These are phyloP conservation scores for Alviniconcha marisindica DNA, from an alignment of 1,140 invertebrate species.

Conservation along the genomic window DNA sequence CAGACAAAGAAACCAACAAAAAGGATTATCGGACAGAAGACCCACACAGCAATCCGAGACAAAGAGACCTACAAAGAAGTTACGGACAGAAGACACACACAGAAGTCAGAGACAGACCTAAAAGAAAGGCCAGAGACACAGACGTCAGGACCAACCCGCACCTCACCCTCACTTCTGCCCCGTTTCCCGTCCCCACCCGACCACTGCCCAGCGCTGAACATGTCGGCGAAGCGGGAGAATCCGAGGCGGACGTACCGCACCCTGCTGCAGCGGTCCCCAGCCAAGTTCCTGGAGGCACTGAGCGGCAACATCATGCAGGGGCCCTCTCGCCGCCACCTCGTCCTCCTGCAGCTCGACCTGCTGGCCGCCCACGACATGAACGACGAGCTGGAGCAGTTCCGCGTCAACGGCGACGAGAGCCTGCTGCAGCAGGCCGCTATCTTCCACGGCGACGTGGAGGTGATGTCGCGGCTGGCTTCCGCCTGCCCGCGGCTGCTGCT, in stretches of 20 bases:
- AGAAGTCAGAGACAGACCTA: too few relatives aligned
- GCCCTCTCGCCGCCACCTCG: not conserved
- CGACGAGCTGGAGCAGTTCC: slow-evolving; percentile 9
- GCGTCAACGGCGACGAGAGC: slow-evolving; percentile 23
- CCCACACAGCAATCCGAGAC: too few relatives aligned
- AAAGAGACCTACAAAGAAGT: too few relatives aligned
- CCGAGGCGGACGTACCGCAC: not conserved
- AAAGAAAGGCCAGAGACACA: too few relatives aligned
- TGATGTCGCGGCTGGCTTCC: slow-evolving; percentile 23
- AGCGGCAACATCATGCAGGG: slow-evolving; percentile 27
- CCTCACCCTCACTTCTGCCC: too few relatives aligned
- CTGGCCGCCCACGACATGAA: slow-evolving; percentile 11
- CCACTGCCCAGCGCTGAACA: too few relatives aligned
- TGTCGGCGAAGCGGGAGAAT: not conserved
- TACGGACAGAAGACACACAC: too few relatives aligned
- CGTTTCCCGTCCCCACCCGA: too few relatives aligned
- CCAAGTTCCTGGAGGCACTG: not conserved
- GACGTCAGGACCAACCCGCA: too few relatives aligned
- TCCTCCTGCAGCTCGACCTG: slow-evolving; percentile 20
- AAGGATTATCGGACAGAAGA: too few relatives aligned
- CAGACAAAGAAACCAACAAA: too few relatives aligned
- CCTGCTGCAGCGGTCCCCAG: not conserved
- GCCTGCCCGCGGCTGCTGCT: slow-evolving; percentile 33
- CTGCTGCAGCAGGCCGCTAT: slow-evolving; percentile 39
- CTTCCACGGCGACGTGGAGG: slow-evolving; percentile 35